phyloP scores from a whole-genome alignment of 53 echinoderm and acorn worm species.

The Mesocentrotus franciscanus region DNA sequence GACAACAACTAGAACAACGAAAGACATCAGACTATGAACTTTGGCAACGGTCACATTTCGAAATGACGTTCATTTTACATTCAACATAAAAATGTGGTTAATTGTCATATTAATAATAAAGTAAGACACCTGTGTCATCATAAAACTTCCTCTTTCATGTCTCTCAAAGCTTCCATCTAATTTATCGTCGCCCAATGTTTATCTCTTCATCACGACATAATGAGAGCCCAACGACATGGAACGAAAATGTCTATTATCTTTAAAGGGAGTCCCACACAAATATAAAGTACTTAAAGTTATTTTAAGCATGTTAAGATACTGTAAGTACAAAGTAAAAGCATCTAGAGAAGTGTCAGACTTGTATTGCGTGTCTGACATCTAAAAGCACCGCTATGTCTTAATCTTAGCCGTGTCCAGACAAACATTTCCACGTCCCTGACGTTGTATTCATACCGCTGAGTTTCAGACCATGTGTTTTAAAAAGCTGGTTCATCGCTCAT shows the following conservation, averaged over 20 bases:
- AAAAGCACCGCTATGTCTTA: neutral
- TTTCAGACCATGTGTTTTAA: no score
- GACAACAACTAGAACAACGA: no score
- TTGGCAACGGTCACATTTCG: neutral
- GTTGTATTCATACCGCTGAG: no score
- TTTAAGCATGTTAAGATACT: neutral
- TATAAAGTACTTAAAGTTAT: neutral
- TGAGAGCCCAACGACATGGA: neutral
- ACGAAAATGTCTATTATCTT: neutral
- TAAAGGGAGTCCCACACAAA: neutral
- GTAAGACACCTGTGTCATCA: neutral
- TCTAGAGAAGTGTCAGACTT: neutral
- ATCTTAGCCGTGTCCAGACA: no score
- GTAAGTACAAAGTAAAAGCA: neutral
- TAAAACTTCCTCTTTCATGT: neutral
- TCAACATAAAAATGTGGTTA: neutral
- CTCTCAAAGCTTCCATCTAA: neutral
- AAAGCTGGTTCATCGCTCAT: no score
- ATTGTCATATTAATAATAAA: conserved; percentile 4
- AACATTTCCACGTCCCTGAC: no score
- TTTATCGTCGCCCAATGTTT: neutral
- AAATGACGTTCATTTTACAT: neutral
- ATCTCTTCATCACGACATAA: neutral
- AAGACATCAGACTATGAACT: neutral
- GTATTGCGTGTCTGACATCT: conserved; percentile 5